Evolutionary conservation across 2,888 invertebrate genomes (phyloP).

Genomic region (Cerceris ruficornis): DNA sequence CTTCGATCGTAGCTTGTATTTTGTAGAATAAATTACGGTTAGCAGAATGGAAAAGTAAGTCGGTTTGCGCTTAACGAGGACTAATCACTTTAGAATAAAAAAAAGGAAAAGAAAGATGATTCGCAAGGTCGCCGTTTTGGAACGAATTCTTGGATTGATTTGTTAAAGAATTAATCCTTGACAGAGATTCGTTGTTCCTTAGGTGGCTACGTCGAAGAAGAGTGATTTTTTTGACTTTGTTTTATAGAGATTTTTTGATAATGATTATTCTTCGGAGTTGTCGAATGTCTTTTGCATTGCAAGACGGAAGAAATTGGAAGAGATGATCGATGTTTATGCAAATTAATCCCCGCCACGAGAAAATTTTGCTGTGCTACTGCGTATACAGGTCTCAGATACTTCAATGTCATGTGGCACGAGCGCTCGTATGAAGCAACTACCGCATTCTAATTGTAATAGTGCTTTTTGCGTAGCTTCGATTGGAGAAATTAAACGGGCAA

Average conservation of each 20-base stretch:
- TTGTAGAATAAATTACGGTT: slow-evolving; percentile 77
- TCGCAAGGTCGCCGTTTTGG: too few relatives aligned
- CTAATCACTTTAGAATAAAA: slow-evolving; percentile 31
- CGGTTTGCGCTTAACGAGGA: slow-evolving; percentile 41
- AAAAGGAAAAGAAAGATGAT: too few relatives aligned
- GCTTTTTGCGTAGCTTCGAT: slow-evolving; percentile 44
- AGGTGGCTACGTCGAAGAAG: too few relatives aligned
- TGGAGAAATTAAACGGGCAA: slow-evolving; percentile 19
- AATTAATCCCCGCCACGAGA: slow-evolving; percentile 53
- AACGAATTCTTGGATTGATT: neutral
- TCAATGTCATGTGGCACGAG: slow-evolving; percentile 54
- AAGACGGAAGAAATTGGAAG: too few relatives aligned
- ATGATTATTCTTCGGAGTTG: too few relatives aligned
- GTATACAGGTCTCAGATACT: slow-evolving; percentile 38
- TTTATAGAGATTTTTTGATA: too few relatives aligned
- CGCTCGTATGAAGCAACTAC: slow-evolving; percentile 72
- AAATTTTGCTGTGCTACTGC: slow-evolving; percentile 36
- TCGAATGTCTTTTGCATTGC: too few relatives aligned
- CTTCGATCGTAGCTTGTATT: slow-evolving; percentile 82
- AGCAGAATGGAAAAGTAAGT: slow-evolving; percentile 65
- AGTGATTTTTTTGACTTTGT: too few relatives aligned
- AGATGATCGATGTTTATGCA: slow-evolving; percentile 6
- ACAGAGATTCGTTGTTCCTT: too few relatives aligned
- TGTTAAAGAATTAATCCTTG: too few relatives aligned
- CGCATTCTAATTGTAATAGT: slow-evolving; percentile 59